Evolutionary conservation across 2,888 invertebrate genomes (phyloP), one percentile per base, ranked within the genome.

Genomic region (Noctua janthe): DNA sequence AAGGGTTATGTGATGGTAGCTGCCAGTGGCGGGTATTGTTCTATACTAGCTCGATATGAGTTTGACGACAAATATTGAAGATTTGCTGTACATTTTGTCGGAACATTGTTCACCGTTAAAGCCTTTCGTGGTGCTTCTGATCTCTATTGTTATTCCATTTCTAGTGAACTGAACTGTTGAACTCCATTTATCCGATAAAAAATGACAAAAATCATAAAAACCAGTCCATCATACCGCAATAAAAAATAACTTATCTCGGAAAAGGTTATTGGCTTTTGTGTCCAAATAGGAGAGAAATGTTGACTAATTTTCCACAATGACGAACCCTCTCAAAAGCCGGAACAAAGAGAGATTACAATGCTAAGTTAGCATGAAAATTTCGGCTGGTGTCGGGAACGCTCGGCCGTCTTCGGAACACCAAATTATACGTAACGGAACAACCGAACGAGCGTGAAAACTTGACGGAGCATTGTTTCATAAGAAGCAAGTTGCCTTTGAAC

Each of bases 311-410:
- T 80, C 82, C 81, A 84, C 84, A 84, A 85, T 89, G 83, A 86
- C 76, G 89, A 85, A 86, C 85, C 87, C 86, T 84, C 84, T 91
- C 86, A 88, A 84, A 80, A 59, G 82, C 85, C 86, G 88, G 88
- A 87, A 90, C 87, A 89, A 88, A 89, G 88, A 82, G 80, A 84
- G 80, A 90, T 88, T 90, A 91, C 85, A 89, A 88, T 88, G 83
- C 83, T 84, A 81, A 83, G 84, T 86, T 82, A 71, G 78, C 76
- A 75, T 76, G 76, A 81, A 87, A 80, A 74, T 73, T 77, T 89
- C 85, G 84, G 80, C 64, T 59, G 47, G 35, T 69, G 11, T 82
- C 80, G 84, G 83, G 54, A 43, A 20, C 56, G 71, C 54, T 80
- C 83, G 89, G 76, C 78, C 59, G 70, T 59, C 51, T 76, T 87